Conservation (phyloP, 1,140 invertebrate species). For the Hestina assimilis region DNA sequence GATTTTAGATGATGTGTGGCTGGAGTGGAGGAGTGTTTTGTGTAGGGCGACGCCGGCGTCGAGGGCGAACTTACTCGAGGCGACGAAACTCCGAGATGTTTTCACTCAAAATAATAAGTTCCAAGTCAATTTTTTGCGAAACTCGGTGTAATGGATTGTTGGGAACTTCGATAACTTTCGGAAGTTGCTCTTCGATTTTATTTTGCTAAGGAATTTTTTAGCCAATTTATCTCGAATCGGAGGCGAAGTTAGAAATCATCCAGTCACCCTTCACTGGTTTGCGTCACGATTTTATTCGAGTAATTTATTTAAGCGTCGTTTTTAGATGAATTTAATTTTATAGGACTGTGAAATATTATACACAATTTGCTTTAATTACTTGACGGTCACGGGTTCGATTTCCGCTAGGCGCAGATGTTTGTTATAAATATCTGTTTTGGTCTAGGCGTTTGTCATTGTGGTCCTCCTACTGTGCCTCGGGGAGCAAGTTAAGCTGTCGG, state of each 20-base stretch:
- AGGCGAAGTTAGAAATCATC: constrained; percentile 68
- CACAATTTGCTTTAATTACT: no score
- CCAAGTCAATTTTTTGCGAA: constrained; percentile 74
- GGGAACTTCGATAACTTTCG: constrained; percentile 76
- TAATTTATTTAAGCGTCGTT: constrained; percentile 20
- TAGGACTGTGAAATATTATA: no score
- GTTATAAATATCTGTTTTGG: no score
- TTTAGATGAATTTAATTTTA: background rate
- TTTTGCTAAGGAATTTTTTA: constrained; percentile 74
- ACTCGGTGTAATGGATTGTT: constrained; percentile 77
- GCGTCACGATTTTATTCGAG: constrained; percentile 23
- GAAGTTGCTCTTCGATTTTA: constrained; percentile 75
- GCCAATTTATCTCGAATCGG: constrained; percentile 66
- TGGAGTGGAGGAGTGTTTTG: constrained; percentile 2
- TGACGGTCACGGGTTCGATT: no score
- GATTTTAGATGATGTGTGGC: constrained; percentile 16
- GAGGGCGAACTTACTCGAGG: constrained; percentile 47
- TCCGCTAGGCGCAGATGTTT: no score
- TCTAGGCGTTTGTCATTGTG: no score
- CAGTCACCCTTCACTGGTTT: constrained; percentile 58
- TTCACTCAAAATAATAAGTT: constrained; percentile 77
- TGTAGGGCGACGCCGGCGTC: constrained; percentile 13
- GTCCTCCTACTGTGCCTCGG: no score
- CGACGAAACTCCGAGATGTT: constrained; percentile 70
- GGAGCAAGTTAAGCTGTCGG: no score